Percentiles rank a stretch among this genome's conserved stretches.
Conservation (phyloP, 2,797 vertebrate species). For the Myotis planiceps region DNA sequence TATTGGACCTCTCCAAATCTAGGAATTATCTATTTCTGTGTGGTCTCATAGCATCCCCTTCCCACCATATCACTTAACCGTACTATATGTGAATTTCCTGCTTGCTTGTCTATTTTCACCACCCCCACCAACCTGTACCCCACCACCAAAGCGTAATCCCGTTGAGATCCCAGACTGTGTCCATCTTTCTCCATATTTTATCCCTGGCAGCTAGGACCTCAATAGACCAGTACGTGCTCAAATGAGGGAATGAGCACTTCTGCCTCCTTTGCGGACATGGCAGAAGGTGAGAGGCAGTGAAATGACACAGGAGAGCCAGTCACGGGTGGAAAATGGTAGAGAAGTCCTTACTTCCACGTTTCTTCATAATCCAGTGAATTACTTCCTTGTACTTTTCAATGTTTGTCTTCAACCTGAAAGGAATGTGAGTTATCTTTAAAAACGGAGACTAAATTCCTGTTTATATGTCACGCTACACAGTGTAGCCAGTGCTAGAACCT, state of each 20-base stretch:
- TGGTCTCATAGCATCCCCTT: not conserved
- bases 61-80: not conserved
- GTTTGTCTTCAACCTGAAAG: slow-evolving; percentile 69
- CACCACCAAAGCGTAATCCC: not conserved
- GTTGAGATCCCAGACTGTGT: not conserved
- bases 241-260: not conserved
- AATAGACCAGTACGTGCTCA: not conserved
- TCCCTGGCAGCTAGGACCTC: not conserved
- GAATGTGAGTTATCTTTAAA: not conserved
- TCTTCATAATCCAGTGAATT: slow-evolving; percentile 55
- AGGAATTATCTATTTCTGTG: not conserved
- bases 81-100: too few species aligned
- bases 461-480: not conserved
- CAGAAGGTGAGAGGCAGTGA: not conserved
- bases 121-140: not conserved
- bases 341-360: slow-evolving; percentile 46
- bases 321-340: rapidly evolving
- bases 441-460: not conserved
- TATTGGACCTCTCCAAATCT: not conserved
- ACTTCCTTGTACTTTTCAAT: slow-evolving; percentile 65
- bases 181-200: not conserved
- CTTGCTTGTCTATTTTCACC: not conserved
- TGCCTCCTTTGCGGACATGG: not conserved
- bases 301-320: not conserved
- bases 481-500: not conserved